phyloP scores from a whole-genome alignment of 2,797 vertebrate genomes.

The Falco berigora region DNA sequence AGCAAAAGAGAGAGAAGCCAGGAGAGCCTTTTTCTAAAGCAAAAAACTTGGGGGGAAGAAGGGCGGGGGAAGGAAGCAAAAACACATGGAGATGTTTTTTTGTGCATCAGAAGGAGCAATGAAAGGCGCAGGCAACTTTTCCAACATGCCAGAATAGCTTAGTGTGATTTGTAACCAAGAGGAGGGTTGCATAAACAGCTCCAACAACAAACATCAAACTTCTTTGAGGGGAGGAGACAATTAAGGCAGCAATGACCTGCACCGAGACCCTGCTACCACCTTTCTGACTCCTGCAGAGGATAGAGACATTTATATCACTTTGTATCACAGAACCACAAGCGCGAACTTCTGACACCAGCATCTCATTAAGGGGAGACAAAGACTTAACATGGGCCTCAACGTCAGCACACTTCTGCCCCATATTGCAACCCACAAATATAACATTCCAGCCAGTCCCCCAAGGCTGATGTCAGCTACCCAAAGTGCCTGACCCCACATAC shows the following conservation, averaged over 20 bases:
- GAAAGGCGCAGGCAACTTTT: slow-evolving; percentile 6
- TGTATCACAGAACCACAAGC: neutral
- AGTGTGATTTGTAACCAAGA: slow-evolving; percentile 19
- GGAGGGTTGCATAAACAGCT: neutral
- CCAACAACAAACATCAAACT: neutral
- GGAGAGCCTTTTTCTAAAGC: slow-evolving; percentile 9
- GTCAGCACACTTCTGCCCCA: fast-evolving
- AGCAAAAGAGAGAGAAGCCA: neutral
- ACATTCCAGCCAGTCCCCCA: neutral
- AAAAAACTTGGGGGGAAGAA: neutral
- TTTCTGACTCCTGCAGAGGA: neutral
- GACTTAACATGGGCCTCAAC: neutral
- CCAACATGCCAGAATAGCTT: slow-evolving; percentile 7
- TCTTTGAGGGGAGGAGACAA: neutral
- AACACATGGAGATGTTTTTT: slow-evolving; percentile 4
- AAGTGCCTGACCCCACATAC: neutral
- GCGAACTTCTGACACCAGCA: slow-evolving; percentile 3
- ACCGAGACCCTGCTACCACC: neutral
- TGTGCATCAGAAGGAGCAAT: neutral
- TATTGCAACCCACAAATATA: neutral
- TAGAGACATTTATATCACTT: neutral
- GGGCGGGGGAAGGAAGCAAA: slow-evolving; percentile 2
- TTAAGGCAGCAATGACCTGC: neutral
- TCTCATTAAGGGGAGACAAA: slow-evolving; percentile 11
- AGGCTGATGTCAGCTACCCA: neutral